Conservation (phyloP, 2,888 invertebrate species). For the Macropis europaea region DNA sequence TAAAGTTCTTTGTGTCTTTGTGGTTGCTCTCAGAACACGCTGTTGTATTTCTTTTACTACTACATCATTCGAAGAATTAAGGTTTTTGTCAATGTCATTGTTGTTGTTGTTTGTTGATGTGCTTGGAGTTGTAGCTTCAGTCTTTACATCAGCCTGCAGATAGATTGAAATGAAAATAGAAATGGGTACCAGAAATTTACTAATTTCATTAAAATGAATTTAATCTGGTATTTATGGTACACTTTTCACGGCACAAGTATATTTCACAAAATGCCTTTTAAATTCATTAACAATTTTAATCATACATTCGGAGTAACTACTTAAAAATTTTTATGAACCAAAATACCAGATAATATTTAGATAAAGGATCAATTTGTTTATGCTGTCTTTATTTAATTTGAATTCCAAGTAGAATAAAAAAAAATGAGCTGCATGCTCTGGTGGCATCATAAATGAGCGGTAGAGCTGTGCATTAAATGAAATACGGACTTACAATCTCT, state of each 20-base stretch:
- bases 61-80: constrained; percentile 65
- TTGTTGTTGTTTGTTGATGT: constrained; percentile 71
- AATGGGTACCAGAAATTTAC: constrained; percentile 55
- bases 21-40: constrained; percentile 9
- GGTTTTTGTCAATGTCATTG: constrained; percentile 71
- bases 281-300: not conserved
- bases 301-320: not conserved
- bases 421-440: constrained; percentile 31
- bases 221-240: constrained; percentile 30
- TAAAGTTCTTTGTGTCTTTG: constrained; percentile 60
- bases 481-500: constrained; percentile 75
- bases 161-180: constrained; percentile 68
- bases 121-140: constrained; percentile 67
- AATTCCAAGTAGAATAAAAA: constrained; percentile 14
- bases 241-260: not conserved
- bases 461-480: constrained; percentile 64
- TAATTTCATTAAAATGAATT: not conserved
- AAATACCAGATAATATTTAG: constrained; percentile 30
- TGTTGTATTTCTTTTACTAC: constrained; percentile 45
- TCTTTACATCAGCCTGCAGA: constrained; percentile 66
- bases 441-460: constrained; percentile 53
- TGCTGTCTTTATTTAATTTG: constrained; percentile 4
- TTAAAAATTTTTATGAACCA: not conserved
- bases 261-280: not conserved
- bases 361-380: no score